Base-by-base conservation (phyloP, 2,113 vertebrate species). In the Marmota monax region DNA sequence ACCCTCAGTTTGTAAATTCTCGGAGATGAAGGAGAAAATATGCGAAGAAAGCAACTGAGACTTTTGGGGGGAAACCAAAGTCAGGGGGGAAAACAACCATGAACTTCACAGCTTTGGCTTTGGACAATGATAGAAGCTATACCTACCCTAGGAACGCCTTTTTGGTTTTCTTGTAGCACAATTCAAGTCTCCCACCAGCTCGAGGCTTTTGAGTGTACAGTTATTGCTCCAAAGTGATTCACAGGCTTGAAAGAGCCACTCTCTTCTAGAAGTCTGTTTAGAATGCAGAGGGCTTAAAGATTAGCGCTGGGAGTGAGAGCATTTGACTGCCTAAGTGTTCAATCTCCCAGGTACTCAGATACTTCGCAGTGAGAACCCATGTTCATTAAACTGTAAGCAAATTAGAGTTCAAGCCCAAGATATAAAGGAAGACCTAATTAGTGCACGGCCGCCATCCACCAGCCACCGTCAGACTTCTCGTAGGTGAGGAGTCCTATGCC, bases 331-430 rank as follows among this genome's bases (percentile, higher is more conserved):
- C 95, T 45, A 22, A 86, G 82, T 77, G 70, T 85, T 96, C 96
- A 58, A 3, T 88, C 97, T 98, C 95, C 29, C 88, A 87, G 96
- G 88, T 48, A 96, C 96, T 95, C 69, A 82, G 94, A 87, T 95
- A 92, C 96, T 98, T 98, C 32, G 13, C 96, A 92, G 92, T 18
- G 39, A 94, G 42, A 90, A 88, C 94, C 51, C 90, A 79, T 96
- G 96, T 97, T 98, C 97, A 97, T 14, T 96, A 97, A 98, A 96
- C 88, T 96, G 97, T 97, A 85, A 98, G 97, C 92, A 98, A 98
- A 97, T 98, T 96, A 97, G 98, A 98, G 96, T 97, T 98, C 97
- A 98, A 97, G 96, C 94, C 98, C 94, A 95, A 97, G 98, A 97
- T 96, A 96, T 12, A 92, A 94, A 98, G 92, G 95, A 98, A 98